A percentile compares a stretch with the other conserved stretches of the same genome.
Conservation (phyloP, 2,797 vertebrate species). For the Hyperoplus immaculatus region DNA sequence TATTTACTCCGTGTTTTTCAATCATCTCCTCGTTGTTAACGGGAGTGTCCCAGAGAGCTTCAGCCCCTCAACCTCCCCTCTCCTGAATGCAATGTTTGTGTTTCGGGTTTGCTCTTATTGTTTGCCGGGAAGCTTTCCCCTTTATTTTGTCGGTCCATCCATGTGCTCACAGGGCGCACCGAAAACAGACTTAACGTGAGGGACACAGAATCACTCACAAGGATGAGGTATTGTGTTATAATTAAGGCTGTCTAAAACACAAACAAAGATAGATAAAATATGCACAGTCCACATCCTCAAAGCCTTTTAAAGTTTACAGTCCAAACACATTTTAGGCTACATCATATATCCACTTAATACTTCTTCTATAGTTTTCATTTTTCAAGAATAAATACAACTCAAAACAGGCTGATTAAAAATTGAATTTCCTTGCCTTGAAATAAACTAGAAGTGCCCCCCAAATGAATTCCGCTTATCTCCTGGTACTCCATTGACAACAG, state of each 20-base stretch:
- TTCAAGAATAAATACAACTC: conserved; percentile 19
- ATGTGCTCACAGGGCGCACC: conserved; percentile 45
- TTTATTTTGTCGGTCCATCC: conserved; percentile 38
- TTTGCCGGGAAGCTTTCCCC: conserved; percentile 4
- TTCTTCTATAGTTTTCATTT: conserved; percentile 39
- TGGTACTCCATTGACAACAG: conserved; percentile 48
- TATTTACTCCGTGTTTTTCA: not conserved
- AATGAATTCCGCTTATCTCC: conserved; percentile 51
- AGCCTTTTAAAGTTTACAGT: conserved; percentile 21
- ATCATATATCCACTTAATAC: not conserved
- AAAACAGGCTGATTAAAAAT: conserved; percentile 54
- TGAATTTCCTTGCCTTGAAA: conserved; percentile 37
- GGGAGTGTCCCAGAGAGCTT: not conserved
- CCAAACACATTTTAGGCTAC: not conserved
- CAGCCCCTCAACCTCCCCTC: not conserved
- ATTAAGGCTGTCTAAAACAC: not conserved
- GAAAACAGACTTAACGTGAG: not conserved
- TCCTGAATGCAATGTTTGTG: conserved; percentile 5
- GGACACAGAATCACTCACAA: not conserved
- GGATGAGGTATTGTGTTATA: not conserved
- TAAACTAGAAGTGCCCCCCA: conserved; percentile 28
- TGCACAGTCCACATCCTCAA: not conserved
- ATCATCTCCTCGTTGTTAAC: not conserved
- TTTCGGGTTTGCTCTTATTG: conserved; percentile 16
- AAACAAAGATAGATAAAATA: not conserved